These are phyloP conservation scores for Ectemnius continuus DNA, from an alignment of 2,888 invertebrate genomes.

Conservation along the genomic window DNA sequence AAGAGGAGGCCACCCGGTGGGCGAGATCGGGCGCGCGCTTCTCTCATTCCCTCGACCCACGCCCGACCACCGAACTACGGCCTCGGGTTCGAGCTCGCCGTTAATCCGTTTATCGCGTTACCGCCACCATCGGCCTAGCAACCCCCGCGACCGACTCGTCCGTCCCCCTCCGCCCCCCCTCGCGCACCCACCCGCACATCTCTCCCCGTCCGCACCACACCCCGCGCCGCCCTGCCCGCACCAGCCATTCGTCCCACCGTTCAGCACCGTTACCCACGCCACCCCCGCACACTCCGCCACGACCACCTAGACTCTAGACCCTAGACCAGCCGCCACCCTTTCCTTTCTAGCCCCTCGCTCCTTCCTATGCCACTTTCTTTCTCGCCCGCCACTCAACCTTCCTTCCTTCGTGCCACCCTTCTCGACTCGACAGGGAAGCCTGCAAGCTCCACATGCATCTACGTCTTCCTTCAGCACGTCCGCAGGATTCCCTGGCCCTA, in stretches of 20 bases:
- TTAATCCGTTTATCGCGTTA: slow-evolving; percentile 78
- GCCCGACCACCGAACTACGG: slow-evolving; percentile 67
- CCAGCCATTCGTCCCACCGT: slow-evolving; percentile 24
- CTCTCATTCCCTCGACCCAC: slow-evolving; percentile 53
- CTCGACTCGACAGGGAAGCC: no score
- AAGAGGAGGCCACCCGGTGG: slow-evolving; percentile 6
- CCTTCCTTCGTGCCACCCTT: no score
- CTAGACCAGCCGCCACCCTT: no score
- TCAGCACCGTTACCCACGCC: slow-evolving; percentile 44
- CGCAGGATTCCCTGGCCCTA: no score
- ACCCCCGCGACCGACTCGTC: slow-evolving; percentile 37
- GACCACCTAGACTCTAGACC: neutral
- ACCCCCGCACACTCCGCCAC: slow-evolving; percentile 9
- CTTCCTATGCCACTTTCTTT: no score
- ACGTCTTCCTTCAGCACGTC: no score
- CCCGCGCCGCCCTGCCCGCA: neutral
- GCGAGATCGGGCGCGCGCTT: slow-evolving; percentile 30
- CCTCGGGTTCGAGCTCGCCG: slow-evolving; percentile 71
- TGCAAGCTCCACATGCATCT: no score
- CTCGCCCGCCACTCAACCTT: no score
- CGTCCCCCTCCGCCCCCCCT: slow-evolving; percentile 14
- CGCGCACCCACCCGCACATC: slow-evolving; percentile 37
- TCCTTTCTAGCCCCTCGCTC: neutral
- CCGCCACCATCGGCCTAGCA: slow-evolving; percentile 71
- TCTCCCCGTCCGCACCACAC: slow-evolving; percentile 12